Conservation (phyloP, 2,888 invertebrate genomes). For the Ceriagrion tenellum region DNA sequence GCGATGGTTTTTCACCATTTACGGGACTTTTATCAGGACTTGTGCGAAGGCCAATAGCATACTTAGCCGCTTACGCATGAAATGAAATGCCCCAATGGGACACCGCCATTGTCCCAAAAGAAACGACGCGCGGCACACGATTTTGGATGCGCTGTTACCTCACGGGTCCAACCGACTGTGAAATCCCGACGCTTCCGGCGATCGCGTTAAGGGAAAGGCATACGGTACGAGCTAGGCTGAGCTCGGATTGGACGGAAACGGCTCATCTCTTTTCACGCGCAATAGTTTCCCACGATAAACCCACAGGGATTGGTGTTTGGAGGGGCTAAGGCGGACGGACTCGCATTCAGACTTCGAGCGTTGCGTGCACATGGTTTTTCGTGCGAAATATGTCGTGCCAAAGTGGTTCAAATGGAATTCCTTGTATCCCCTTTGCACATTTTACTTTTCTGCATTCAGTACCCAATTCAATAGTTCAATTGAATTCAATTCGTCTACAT, state of each 20-base stretch:
- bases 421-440: no score
- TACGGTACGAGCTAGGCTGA: not conserved
- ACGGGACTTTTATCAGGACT: not conserved
- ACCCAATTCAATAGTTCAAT: no score
- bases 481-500: no score
- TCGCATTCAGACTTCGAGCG: no score
- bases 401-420: no score
- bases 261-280: not conserved
- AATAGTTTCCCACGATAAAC: not conserved
- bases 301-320: no score
- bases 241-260: not conserved
- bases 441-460: no score
- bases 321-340: no score
- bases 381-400: no score
- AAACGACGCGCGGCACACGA: not conserved
- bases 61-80: not conserved
- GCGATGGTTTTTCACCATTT: not conserved
- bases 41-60: not conserved
- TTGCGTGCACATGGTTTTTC: no score
- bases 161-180: not conserved
- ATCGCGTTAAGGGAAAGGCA: not conserved
- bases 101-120: not conserved
- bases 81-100: not conserved
- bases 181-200: not conserved
- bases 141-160: not conserved